These are phyloP conservation scores for Oligia strigilis DNA, from an alignment of 2,888 invertebrate species.

Conservation along the genomic window DNA sequence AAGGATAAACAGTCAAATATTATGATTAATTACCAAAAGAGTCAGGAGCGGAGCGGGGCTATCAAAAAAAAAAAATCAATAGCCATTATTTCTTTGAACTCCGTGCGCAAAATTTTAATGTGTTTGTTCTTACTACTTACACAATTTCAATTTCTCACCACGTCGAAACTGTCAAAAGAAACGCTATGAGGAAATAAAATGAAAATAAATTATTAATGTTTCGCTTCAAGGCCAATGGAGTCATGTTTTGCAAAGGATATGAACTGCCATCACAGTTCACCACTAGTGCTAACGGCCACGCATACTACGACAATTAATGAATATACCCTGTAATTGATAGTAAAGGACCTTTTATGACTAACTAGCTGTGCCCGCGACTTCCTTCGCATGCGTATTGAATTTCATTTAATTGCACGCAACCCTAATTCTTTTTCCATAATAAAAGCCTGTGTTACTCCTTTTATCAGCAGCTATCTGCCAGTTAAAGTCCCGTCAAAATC, in stretches of 20 bases:
- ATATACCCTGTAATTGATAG: conserved; percentile 30
- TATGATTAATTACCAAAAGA: conserved; percentile 29
- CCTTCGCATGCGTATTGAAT: too few relatives aligned
- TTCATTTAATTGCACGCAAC: too few relatives aligned
- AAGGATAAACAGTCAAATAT: conserved; percentile 26
- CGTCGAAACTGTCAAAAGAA: conserved; percentile 27
- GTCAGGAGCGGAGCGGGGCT: conserved; percentile 12
- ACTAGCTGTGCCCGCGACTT: not conserved
- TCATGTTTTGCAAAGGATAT: conserved; percentile 23
- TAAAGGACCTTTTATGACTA: conserved; percentile 30
- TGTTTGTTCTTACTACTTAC: not conserved
- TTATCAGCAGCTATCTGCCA: not conserved
- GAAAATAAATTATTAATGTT: conserved; percentile 24
- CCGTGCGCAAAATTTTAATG: conserved; percentile 36
- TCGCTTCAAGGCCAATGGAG: not conserved
- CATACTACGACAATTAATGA: conserved; percentile 33
- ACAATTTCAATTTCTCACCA: conserved; percentile 31
- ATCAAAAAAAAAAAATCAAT: conserved; percentile 29
- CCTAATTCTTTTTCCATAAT: not conserved
- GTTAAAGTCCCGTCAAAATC: not conserved
- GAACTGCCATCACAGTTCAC: conserved; percentile 10
- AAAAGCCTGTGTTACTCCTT: not conserved
- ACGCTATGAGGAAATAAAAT: conserved; percentile 31
- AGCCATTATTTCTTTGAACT: conserved; percentile 15
- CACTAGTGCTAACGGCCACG: conserved; percentile 14